Conservation (phyloP, 2,888 invertebrate species). For the Chydorus sphaericus region DNA sequence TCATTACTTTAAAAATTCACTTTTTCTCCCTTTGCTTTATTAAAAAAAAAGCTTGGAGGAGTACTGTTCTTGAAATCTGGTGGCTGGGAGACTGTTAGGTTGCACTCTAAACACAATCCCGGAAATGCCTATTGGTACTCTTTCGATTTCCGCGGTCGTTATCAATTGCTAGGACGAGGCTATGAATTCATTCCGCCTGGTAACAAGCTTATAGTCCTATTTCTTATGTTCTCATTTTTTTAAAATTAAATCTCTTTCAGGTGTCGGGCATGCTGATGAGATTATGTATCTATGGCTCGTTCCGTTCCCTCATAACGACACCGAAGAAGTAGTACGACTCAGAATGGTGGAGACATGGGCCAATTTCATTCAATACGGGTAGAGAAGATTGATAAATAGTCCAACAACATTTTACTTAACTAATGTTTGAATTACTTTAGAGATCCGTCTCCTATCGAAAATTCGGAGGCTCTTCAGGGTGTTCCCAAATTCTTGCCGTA, state of each 20-base stretch:
- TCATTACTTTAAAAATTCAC: no score
- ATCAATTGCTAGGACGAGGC: conserved; percentile 18
- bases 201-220: conserved; percentile 14
- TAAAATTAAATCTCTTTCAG: no score
- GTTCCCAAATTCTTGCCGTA: conserved; percentile 8
- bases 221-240: no score
- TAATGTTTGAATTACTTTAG: no score
- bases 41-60: conserved; percentile 28
- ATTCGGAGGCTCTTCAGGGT: no score
- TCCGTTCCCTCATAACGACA: conserved; percentile 17
- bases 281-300: conserved; percentile 40
- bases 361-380: conserved; percentile 31
- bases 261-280: conserved; percentile 43
- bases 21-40: background rate
- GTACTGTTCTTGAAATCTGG: conserved; percentile 35
- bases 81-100: conserved; percentile 26
- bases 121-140: conserved; percentile 34
- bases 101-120: conserved; percentile 27
- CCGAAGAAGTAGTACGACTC: conserved; percentile 28
- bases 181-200: conserved; percentile 16
- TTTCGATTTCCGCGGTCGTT: conserved; percentile 34
- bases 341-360: conserved; percentile 34
- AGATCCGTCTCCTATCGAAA: conserved; percentile 6
- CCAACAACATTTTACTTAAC: no score
- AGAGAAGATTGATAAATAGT: background rate